These are phyloP conservation scores for Sesia bembeciformis DNA, from an alignment of 2,888 invertebrate species.

Conservation along the genomic window DNA sequence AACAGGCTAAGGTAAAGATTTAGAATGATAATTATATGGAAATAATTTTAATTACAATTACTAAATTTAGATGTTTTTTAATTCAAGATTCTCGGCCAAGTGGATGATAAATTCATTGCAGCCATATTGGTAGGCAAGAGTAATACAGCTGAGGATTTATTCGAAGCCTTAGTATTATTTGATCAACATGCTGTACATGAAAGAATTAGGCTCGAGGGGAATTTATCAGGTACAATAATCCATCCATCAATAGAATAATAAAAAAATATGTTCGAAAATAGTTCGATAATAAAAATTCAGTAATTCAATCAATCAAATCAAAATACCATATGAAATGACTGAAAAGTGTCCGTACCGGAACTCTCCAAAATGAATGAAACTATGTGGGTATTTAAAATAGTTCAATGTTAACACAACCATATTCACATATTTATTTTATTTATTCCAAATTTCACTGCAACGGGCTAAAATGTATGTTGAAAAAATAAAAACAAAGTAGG, in stretches of 20 bases:
- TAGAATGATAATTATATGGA: neutral
- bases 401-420: too few species aligned
- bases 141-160: constrained; percentile 31
- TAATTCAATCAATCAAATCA: too few species aligned
- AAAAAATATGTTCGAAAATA: neutral
- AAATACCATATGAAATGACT: neutral
- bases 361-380: constrained; percentile 16
- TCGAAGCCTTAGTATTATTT: constrained; percentile 76
- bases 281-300: too few species aligned
- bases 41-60: neutral
- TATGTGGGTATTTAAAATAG: too few species aligned
- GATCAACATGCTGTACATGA: constrained; percentile 94
- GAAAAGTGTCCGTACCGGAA: neutral
- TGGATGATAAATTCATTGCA: constrained; percentile 83
- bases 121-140: constrained; percentile 41
- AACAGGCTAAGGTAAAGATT: constrained; percentile 32
- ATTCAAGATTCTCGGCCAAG: constrained; percentile 80
- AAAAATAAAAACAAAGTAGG: too few species aligned
- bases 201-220: constrained; percentile 83
- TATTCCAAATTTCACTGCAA: too few species aligned
- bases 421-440: too few species aligned
- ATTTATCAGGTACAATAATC: constrained; percentile 69
- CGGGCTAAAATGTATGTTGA: too few species aligned
- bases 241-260: too few species aligned
- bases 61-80: constrained; percentile 2